Base-by-base conservation (phyloP, 2,113 vertebrate genomes). In the Forbesichthys agassizii region DNA sequence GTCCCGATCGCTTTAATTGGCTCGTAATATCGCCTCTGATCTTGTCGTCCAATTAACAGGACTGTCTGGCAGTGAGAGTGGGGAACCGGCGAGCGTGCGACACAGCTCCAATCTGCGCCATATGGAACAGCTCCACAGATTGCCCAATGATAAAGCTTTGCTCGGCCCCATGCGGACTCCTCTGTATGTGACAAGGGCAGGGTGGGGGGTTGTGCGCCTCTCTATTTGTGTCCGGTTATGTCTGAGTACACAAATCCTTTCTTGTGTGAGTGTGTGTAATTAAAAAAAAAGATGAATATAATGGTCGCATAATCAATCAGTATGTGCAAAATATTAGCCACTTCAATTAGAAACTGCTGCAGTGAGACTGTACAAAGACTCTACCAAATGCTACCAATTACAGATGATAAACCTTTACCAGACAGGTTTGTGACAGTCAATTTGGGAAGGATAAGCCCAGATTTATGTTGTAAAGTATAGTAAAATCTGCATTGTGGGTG, bases 11-110 rank as follows among this genome's bases (percentile, higher is more conserved):
- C 95, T 98, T 97, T 98, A 98, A 98, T 98, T 98, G 96, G 96
- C 95, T 97, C 97, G 96, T 98, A 98, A 98, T 98, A 96, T 95
- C 95, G 94, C 95, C 95, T 98, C 95, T 98, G 96, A 98, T 98
- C 96, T 97, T 96, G 94, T 98, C 94, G 94, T 95, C 96, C 96
- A 98, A 98, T 98, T 98, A 98, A 98, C 95, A 96, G 95, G 94
- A 95, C 94, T 95, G 95, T 94, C 95, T 97, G 96, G 95, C 95
- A 96, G 96, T 95, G 92, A 94, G 95, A 93, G 94, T 77, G 78
- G 83, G 95, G 94, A 95, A 95, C 93, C 93, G 91, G 94, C 91
- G 92, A 96, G 94, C 94, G 95, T 94, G 94, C 93, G 95, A 95
- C 93, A 96, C 94, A 93, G 95, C 95, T 94, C 95, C 93, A 93